Conservation (phyloP, 2,113 vertebrate species). For the Coreoperca whiteheadi region DNA sequence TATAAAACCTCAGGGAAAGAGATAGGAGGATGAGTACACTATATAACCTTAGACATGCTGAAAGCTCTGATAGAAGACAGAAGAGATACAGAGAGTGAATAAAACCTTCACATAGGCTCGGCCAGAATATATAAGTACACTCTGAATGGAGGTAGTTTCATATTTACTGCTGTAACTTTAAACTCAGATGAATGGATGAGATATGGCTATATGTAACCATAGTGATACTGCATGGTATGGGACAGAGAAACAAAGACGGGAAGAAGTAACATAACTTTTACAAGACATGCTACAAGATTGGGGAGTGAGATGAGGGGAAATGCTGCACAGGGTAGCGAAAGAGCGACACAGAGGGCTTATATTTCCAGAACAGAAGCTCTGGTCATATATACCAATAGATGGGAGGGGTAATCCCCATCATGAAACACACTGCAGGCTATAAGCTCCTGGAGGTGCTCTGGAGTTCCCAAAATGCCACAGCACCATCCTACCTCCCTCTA, state of each 20-base stretch:
- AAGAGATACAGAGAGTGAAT: slow-evolving; percentile 1
- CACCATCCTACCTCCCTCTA: background rate
- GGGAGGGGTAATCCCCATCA: slow-evolving; percentile 9
- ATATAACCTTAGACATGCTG: background rate
- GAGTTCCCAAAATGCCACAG: background rate
- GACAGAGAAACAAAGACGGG: background rate
- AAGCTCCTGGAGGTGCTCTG: background rate
- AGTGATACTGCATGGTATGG: background rate
- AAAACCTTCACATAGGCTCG: background rate
- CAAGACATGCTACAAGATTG: background rate
- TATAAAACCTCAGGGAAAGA: slow-evolving; percentile 40
- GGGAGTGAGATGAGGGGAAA: background rate
- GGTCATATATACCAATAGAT: background rate
- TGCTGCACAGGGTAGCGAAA: background rate
- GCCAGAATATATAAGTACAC: background rate
- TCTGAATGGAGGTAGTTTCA: background rate
- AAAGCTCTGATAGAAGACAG: background rate
- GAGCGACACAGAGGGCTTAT: background rate
- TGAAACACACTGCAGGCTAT: slow-evolving; percentile 2
- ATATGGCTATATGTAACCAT: slow-evolving; percentile 1
- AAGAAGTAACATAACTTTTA: background rate
- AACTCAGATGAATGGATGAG: background rate
- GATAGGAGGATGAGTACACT: slow-evolving; percentile 34
- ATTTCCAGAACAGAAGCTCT: background rate
- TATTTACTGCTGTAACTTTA: background rate